Base-by-base conservation (phyloP, 2,113 vertebrate genomes). In the Campylomormyrus numenius region DNA sequence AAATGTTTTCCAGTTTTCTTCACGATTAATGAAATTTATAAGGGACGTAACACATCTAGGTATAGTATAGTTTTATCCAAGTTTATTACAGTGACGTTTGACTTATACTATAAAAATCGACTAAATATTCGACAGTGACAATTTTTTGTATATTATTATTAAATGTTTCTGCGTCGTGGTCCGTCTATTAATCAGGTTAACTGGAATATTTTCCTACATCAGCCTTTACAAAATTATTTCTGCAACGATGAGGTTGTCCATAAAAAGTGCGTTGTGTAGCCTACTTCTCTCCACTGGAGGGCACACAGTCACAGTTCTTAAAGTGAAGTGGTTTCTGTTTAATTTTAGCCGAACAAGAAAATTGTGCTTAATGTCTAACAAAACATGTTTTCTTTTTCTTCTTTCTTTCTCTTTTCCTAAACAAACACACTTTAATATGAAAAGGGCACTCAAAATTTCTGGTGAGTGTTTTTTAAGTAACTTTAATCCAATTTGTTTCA, bases 201-300 rank as follows among this genome's bases (percentile, higher is more conserved):
- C 62, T 66, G 9, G 62, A 66, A 66, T 27, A 10, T 66, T 13
- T 66, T 66, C n/a, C 1, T 27, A 66, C 24, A 27, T 27, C 62
- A 66, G 10, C 62, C 62, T 31, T 31, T 66, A 66, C 10, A 27
- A 66, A 66, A 66, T 11, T 11, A 66, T 66, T 62, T 62, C 56
- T 62, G 53, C 6, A 56, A 56, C 5, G 21, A 66, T 66, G 24
- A n/a, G 58, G 58, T 27, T 66, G 62, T 66, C 9, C 62, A 66
- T 66, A 66, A 27, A 39, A 66, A 45, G 77, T 45, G 77, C 17
- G 80, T 42, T 50, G 46, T 77, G 17, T 80, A n/a, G n/a, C n/a
- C n/a, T n/a, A 39, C 35, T 19, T 89, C 2, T 52, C n/a, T 89
- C 88, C 88, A 89, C 66, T 80, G 52, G 70, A 88, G 88, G 88